Base-by-base conservation (phyloP, 1,140 invertebrate genomes). In the Heliothis virescens region DNA sequence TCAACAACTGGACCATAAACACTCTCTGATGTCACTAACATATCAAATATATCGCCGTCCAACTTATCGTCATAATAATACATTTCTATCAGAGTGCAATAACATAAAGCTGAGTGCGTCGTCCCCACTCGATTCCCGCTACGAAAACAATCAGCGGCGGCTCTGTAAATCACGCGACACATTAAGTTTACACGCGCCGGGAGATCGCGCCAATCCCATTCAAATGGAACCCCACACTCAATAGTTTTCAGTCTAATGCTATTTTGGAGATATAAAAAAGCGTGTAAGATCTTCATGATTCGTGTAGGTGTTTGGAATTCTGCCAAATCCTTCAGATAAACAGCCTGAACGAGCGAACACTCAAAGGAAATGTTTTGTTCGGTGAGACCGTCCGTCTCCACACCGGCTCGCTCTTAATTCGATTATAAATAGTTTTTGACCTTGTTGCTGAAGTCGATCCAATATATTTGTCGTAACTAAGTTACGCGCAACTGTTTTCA, bases 381-480 rank as follows among this genome's bases (percentile, higher is more conserved):
- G 12, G 63, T 21, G 21, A 67, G 63, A 67, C 41, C 63, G 48
- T 48, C 21, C 34, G 63, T 41, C n/a, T 13, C 15, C 41, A 47
- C 41, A 47, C 18, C 63, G 41, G 34, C 5, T 18, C 34, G 60
- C 34, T 59, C 53, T 59, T 75, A 75, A 75, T 75, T 75, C 41
- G 55, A 75, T 75, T 50, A 62, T 47, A 50, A 75, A 60, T 62
- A 75, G 72, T 75, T 55, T 47, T 62, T 62, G 72, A 62, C 72
- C 72, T 75, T 52, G 16, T 29, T 71, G 12, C 34, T 15, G 13
- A 60, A 75, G 34, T 75, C 62, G 12, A 53, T 48, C 29, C 59
- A 62, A 75, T 73, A 73, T 73, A 73, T 73, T 18, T 59, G 13
- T 47, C 34, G 34, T 60, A 74, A 74, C 53, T 16, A n/a, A 74